phyloP scores from a whole-genome alignment of 2,797 vertebrate genomes.

The Microcaecilia unicolor region DNA sequence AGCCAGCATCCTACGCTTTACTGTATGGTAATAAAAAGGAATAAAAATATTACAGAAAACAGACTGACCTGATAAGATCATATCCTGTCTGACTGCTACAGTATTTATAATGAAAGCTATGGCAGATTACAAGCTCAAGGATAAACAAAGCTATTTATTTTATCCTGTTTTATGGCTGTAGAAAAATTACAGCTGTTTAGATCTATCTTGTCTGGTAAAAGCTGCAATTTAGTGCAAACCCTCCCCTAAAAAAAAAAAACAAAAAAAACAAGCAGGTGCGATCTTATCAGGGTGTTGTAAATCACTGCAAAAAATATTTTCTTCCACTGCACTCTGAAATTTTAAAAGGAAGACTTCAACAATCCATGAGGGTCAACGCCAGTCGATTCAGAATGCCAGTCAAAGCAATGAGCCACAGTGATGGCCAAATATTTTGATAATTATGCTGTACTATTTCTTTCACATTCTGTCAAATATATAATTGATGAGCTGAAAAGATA shows the following conservation, averaged over 20 bases:
- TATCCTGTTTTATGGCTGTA: slow-evolving; percentile 4
- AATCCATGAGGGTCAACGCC: not conserved
- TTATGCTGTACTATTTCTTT: too few species aligned
- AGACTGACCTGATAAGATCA: slow-evolving; percentile 1
- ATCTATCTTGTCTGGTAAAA: slow-evolving; percentile 12
- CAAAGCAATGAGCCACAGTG: fast-evolving
- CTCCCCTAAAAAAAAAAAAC: too few species aligned
- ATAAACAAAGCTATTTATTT: slow-evolving; percentile 11
- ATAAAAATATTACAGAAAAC: slow-evolving; percentile 4
- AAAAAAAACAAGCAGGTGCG: not conserved
- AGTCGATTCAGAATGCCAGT: not conserved
- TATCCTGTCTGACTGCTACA: not conserved
- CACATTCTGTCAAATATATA: too few species aligned
- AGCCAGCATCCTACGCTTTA: slow-evolving; percentile 1
- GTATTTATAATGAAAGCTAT: slow-evolving; percentile 13
- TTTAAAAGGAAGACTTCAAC: not conserved
- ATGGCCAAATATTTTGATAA: too few species aligned
- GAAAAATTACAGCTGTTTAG: slow-evolving; percentile 29
- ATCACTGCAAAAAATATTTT: slow-evolving; percentile 2
- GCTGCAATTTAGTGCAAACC: slow-evolving; percentile 16
- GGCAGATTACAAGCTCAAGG: not conserved
- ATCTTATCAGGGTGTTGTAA: slow-evolving; percentile 16
- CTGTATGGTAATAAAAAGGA: not conserved
- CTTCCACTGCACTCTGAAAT: not conserved
- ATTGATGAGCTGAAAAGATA: too few species aligned